phyloP scores from a whole-genome alignment of 2,113 vertebrate genomes.

The Pangasianodon gigas region DNA sequence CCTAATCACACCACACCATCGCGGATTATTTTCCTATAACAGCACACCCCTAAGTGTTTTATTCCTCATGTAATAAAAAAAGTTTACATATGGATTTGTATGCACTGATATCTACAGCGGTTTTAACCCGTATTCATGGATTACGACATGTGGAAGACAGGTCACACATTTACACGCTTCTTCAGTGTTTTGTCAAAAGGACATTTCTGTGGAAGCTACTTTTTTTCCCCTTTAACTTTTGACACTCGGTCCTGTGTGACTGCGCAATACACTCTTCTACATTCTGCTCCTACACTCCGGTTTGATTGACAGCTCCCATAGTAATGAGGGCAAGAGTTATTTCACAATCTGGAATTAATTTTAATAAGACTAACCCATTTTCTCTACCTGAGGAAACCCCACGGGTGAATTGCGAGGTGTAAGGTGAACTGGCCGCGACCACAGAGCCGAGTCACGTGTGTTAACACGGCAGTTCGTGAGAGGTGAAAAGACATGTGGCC shows the following conservation, averaged over 20 bases:
- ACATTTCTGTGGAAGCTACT: background rate
- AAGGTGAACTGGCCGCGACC: slow-evolving; percentile 29
- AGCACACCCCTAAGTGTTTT: background rate
- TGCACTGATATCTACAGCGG: background rate
- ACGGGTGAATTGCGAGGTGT: slow-evolving; percentile 35
- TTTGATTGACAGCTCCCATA: slow-evolving; percentile 50
- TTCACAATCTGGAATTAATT: slow-evolving; percentile 55
- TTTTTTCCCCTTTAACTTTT: background rate
- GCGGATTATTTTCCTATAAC: background rate
- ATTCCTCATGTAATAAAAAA: background rate
- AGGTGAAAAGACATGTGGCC: slow-evolving; percentile 62
- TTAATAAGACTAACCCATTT: slow-evolving; percentile 64
- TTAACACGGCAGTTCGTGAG: slow-evolving; percentile 53
- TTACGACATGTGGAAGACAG: background rate
- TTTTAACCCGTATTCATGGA: background rate
- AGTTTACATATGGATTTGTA: background rate
- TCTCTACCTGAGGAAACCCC: slow-evolving; percentile 46
- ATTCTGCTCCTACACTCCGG: slow-evolving; percentile 37
- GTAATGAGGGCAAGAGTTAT: slow-evolving; percentile 64
- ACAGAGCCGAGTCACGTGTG: slow-evolving; percentile 39
- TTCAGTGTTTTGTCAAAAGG: background rate
- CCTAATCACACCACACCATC: background rate
- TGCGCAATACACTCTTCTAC: slow-evolving; percentile 21
- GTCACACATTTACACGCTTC: background rate
- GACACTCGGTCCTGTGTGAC: background rate